phyloP scores from a whole-genome alignment of 92 coral and sea anemone species.

The Phymanthus crucifer region DNA sequence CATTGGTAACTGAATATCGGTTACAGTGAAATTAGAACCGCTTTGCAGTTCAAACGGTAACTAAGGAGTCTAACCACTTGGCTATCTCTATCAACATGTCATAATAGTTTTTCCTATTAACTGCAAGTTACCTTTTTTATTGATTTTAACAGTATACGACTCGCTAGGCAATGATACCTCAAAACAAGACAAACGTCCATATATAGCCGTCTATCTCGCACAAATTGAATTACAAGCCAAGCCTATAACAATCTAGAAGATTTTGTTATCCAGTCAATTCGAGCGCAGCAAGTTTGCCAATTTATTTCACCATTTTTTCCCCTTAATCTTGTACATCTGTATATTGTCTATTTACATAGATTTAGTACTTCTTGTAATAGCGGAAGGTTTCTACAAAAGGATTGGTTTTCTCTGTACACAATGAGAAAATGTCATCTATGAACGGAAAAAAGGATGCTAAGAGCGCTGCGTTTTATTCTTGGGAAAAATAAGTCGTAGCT shows the following conservation, averaged over 20 bases:
- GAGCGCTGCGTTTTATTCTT: neutral
- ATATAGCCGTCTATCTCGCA: neutral
- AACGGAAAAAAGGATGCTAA: neutral
- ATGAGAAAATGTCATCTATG: neutral
- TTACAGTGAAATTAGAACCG: constrained; percentile 1
- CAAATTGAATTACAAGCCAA: neutral
- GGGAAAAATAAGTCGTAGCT: neutral
- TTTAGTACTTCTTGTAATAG: constrained; percentile 5
- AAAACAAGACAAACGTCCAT: neutral
- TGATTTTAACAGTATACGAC: constrained; percentile 16
- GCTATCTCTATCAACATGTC: constrained; percentile 23
- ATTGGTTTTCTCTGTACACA: constrained; percentile 5
- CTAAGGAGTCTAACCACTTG: constrained; percentile 24
- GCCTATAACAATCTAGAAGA: neutral
- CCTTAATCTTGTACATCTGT: neutral
- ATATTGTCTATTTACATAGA: neutral
- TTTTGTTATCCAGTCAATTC: neutral
- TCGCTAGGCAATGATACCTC: neutral
- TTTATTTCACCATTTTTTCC: neutral
- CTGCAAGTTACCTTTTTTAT: constrained; percentile 20
- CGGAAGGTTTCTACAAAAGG: neutral
- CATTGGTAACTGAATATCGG: too few species aligned
- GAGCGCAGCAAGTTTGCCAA: neutral
- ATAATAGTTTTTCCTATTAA: neutral
- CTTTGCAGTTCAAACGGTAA: constrained; percentile 11